These are phyloP conservation scores for Mormyrus iriodes DNA, from an alignment of 2,113 vertebrate species.

Conservation along the genomic window DNA sequence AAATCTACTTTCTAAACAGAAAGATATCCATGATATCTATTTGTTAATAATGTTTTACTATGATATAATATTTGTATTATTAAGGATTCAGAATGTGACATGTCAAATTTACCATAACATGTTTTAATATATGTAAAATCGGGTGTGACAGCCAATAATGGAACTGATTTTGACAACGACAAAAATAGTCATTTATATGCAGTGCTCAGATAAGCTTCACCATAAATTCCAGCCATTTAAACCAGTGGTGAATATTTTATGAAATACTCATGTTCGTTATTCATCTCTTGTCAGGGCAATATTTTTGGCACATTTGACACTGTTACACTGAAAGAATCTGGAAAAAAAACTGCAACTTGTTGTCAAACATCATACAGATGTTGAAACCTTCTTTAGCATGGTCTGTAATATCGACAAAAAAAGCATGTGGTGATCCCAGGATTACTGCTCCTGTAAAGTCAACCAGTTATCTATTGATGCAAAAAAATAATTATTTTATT, in stretches of 20 bases:
- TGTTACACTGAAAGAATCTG: neutral
- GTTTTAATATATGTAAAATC: neutral
- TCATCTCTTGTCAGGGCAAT: neutral
- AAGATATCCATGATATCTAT: neutral
- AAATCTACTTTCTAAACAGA: neutral
- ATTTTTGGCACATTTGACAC: neutral
- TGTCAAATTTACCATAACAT: neutral
- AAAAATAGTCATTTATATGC: neutral
- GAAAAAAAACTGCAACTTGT: neutral
- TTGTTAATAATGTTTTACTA: neutral
- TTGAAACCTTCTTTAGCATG: neutral
- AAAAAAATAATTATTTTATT: neutral
- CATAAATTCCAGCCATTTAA: neutral
- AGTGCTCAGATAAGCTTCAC: neutral
- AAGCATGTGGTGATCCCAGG: neutral
- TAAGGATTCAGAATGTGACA: neutral
- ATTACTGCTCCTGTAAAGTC: neutral
- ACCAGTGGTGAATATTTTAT: neutral
- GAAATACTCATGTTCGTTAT: neutral
- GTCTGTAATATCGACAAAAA: neutral
- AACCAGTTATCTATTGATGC: neutral
- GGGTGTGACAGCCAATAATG: neutral
- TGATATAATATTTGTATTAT: neutral
- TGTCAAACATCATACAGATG: neutral
- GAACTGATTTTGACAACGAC: neutral